Base-by-base conservation (phyloP, 2,797 vertebrate species). In the Nothura maculosa region DNA sequence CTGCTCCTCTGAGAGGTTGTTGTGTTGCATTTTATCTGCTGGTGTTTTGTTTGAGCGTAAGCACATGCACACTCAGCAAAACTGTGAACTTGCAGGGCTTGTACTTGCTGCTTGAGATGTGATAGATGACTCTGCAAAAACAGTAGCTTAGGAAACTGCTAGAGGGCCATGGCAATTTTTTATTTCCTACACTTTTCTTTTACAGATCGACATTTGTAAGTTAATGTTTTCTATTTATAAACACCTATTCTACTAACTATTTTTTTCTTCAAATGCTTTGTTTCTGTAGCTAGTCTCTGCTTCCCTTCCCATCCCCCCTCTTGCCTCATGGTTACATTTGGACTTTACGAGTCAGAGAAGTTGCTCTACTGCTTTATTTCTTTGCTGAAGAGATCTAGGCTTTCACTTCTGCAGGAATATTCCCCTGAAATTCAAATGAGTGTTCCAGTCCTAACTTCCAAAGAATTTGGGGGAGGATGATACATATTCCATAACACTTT, bases 101-200 rank as follows among this genome's bases (percentile, higher is more conserved):
- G 17, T 54, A 21, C 16, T 62, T 79, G 50, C 60, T 79, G 12
- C 43, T 81, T 79, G 27, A 77, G 27, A 5, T 69, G 77, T 52
- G n/a, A 57, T 70, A 87, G 57, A 80, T 89, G 79, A 89, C 60
- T 81, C 60, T 86, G 78, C 90, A 93, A 79, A 93, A 95, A 42
- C 15, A 4, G 6, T 77, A 27, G 20, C 22, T 87, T 80, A 0
- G 0, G 36, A 79, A 38, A 43, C 17, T 7, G 9, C 10, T 19
- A 32, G 60, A 10, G 10, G 18, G 12, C 34, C 20, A 42, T 14
- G 62, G 4, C 2, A 1, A 25, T 42, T 40, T n/a, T 8, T 6
- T 8, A 16, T 68, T 70, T 72, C 32, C 61, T 22, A 4, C 34
- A 1, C 18, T 64, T 80, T 64, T 74, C 50, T 8, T 85, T 80